A percentile compares a stretch with the other conserved stretches of the same genome.
phyloP scores from a whole-genome alignment of 2,797 vertebrate genomes.

The Sciurus vulgaris region DNA sequence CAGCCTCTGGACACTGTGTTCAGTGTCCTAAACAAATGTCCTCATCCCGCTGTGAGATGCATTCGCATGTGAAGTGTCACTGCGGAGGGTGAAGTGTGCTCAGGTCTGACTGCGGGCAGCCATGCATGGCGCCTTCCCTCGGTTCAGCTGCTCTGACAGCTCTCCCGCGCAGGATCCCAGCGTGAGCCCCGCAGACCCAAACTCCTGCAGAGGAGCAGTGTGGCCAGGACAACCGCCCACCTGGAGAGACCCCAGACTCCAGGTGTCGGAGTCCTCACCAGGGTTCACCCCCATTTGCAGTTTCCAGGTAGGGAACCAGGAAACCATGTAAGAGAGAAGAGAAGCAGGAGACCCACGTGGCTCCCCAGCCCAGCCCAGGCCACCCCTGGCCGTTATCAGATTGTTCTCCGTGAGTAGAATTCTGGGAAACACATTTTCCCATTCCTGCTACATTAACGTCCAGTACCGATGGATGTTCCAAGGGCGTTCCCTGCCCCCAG shows the following conservation, averaged over 20 bases:
- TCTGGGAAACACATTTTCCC: neutral
- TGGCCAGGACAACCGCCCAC: neutral
- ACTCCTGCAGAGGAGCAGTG: neutral
- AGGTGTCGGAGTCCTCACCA: neutral
- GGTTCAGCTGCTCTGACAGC: neutral
- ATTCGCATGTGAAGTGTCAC: neutral
- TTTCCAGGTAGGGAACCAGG: neutral
- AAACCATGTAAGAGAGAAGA: neutral
- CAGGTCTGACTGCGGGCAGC: neutral
- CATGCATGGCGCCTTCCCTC: fast-evolving
- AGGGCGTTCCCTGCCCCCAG: neutral
- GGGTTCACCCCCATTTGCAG: neutral
- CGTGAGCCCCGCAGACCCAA: neutral
- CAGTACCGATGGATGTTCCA: neutral
- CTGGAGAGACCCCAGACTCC: neutral
- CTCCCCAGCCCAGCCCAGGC: neutral
- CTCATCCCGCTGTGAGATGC: slow-evolving; percentile 28
- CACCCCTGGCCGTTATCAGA: neutral
- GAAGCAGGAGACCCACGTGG: neutral
- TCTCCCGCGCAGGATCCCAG: neutral
- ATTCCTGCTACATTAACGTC: neutral
- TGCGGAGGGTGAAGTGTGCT: neutral
- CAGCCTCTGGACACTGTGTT: neutral
- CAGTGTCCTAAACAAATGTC: slow-evolving; percentile 48
- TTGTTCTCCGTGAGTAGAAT: neutral